Base-by-base conservation (phyloP, 2,888 invertebrate species). In the Tiphia femorata region DNA sequence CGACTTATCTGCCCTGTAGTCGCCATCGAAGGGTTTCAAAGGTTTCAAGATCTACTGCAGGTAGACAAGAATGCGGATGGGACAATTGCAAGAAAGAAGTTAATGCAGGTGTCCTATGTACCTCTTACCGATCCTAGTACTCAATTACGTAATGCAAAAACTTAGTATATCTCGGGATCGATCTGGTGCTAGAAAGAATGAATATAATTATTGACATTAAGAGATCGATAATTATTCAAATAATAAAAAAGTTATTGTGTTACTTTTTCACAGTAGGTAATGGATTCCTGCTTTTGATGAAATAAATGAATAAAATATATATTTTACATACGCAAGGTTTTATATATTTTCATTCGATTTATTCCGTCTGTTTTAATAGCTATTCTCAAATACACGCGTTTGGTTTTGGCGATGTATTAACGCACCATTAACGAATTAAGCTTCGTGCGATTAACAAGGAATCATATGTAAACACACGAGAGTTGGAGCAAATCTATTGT, bases 101-200 rank as follows among this genome's bases (percentile, higher is more conserved):
- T 99, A 2, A 97, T 98, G 96, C 94, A 95, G 49, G 98, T 99
- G 14, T 93, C 97, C 73, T 99, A 98, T 81, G 98, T 99, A 30
- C 98, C 98, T 0, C 87, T 99, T 30, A 98, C 98, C 0, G 96
- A 97, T 84, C 90, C 91, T 78, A 87, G 88, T 19, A 86, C 88
- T 55, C 93, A 94, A 82, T 84, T 86, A 50, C 38, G 38, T 43
- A 62, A 55, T 23, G 59, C 41, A 29, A 29, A 16, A 27, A 16
- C 25, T 47, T 55, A 49, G 35, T 42, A 42, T 20, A 14, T 42
- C 29, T 53, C n/a, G 3, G 16, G 23, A 44, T 6, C 5, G 21
- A 40, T n/a, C n/a, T n/a, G n/a, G n/a, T n/a, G 7, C 21, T 5
- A 6, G 19, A n/a, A 7, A 20, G 19, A n/a, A 25, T 6, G 5